Evolutionary conservation across 2,797 vertebrate species (phyloP).

Genomic region (Benthosema pterotum): DNA sequence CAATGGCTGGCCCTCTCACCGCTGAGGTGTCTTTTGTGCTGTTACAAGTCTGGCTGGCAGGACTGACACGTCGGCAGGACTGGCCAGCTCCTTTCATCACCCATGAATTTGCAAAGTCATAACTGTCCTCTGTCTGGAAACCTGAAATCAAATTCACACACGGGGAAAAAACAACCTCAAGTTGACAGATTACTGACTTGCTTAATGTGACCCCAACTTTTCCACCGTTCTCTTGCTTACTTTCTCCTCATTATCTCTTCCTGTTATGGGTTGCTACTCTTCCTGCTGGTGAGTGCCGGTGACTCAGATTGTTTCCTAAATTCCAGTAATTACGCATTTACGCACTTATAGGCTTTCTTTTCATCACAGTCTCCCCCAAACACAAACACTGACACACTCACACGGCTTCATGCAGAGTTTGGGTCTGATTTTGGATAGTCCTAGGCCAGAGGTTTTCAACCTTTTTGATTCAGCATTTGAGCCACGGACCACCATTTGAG

Average conservation of each 20-base stretch:
- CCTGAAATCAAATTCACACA: conserved; percentile 72
- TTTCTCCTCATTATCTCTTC: conserved; percentile 71
- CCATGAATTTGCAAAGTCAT: conserved; percentile 97
- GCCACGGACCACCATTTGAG: too few relatives aligned
- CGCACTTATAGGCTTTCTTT: conserved; percentile 31
- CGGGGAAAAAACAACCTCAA: conserved; percentile 5
- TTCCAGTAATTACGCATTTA: conserved; percentile 66
- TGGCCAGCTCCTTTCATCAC: conserved; percentile 85
- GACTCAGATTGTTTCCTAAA: conserved; percentile 66
- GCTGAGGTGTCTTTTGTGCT: conserved; percentile 75
- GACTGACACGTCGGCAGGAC: conserved; percentile 81
- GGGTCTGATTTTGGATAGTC: too few relatives aligned
- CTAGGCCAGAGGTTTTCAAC: too few relatives aligned
- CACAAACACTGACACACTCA: conserved; percentile 8
- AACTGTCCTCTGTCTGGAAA: conserved; percentile 84
- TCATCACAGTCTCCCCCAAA: background rate
- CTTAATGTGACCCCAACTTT: conserved; percentile 65
- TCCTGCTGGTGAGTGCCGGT: conserved; percentile 64
- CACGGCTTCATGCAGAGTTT: background rate
- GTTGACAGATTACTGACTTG: conserved; percentile 39
- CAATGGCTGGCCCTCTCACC: conserved; percentile 54
- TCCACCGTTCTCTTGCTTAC: conserved; percentile 45
- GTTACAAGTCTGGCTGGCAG: conserved; percentile 84
- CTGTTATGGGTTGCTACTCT: conserved; percentile 60
- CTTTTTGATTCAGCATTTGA: too few relatives aligned